Conservation (phyloP, 2,113 vertebrate genomes). For the Meleagris gallopavo region DNA sequence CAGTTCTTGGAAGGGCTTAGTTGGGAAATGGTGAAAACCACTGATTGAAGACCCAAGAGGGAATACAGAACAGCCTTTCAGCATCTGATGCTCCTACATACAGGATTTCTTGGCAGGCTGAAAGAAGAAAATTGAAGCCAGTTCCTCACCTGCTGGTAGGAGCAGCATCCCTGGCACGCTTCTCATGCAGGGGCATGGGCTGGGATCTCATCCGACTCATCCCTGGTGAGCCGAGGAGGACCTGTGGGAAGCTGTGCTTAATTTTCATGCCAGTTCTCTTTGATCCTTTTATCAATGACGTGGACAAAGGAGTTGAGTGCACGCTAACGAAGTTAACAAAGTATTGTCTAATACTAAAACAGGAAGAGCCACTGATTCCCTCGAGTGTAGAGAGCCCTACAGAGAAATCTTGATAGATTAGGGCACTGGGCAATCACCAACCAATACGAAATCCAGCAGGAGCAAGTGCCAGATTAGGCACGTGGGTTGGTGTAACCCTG, state of each 20-base stretch:
- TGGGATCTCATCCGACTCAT: neutral
- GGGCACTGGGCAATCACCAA: neutral
- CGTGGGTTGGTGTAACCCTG: neutral
- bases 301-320: neutral
- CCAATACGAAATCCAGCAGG: neutral
- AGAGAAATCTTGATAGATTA: neutral
- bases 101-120: neutral
- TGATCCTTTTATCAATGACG: neutral
- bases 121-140: neutral
- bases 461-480: neutral
- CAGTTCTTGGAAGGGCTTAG: fast-evolving
- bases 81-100: neutral
- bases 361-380: neutral
- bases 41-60: neutral
- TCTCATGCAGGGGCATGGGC: neutral
- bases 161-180: neutral
- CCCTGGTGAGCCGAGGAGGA: neutral
- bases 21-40: neutral
- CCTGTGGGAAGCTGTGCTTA: neutral
- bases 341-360: neutral
- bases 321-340: neutral
- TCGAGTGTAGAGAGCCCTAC: neutral
- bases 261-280: neutral
- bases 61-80: neutral
- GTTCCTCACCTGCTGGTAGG: neutral